Evolutionary conservation across 2,797 vertebrate species (phyloP).

Genomic region (Lepidocolaptes lacrymiger): DNA sequence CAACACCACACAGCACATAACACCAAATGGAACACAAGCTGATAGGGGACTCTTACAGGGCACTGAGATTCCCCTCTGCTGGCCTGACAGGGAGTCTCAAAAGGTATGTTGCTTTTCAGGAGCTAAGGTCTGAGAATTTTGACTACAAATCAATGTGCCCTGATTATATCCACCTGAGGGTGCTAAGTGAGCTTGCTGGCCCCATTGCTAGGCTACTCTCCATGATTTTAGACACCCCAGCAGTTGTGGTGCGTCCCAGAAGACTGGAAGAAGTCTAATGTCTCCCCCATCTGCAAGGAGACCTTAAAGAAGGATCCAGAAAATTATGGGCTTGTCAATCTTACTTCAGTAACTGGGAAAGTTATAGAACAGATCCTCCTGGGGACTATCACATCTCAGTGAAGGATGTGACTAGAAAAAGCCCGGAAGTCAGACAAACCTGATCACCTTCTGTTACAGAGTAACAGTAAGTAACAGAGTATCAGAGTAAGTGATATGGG

Average conservation of each 20-base stretch:
- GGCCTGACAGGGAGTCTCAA: too few species aligned
- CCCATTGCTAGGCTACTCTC: neutral
- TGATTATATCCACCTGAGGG: fast-evolving
- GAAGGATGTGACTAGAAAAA: neutral
- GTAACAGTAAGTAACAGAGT: neutral
- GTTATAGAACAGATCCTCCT: neutral
- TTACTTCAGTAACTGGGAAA: neutral
- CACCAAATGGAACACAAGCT: fast-evolving
- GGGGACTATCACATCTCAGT: neutral
- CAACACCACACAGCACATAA: neutral
- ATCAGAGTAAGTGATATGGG: fast-evolving
- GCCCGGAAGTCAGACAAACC: neutral
- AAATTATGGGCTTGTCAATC: neutral
- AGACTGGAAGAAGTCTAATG: neutral
- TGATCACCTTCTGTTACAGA: neutral
- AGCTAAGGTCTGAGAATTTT: neutral
- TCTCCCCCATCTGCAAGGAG: neutral
- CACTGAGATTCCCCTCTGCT: fast-evolving
- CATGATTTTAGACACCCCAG: neutral
- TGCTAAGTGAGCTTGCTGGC: neutral
- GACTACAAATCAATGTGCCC: neutral
- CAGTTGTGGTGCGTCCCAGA: neutral
- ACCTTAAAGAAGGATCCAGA: neutral
- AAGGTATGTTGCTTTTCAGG: fast-evolving
- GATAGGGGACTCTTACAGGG: fast-evolving